These are phyloP conservation scores for Poecilia latipinna DNA, from an alignment of 2,113 vertebrate genomes.

Conservation along the genomic window DNA sequence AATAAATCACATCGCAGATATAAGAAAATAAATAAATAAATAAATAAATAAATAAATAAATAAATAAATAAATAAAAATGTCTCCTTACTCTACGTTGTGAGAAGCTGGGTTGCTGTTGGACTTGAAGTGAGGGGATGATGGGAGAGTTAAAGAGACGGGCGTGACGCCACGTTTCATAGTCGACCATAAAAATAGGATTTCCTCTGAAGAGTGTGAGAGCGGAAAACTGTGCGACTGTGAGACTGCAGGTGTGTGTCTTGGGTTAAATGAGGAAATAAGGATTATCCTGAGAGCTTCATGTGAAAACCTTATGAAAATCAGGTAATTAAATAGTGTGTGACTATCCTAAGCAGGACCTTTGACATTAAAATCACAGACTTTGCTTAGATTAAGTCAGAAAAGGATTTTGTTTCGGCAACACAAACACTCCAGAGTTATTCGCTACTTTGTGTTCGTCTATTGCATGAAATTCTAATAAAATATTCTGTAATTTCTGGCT, in stretches of 20 bases:
- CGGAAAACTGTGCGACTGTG: slow-evolving; percentile 8
- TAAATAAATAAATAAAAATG: neutral
- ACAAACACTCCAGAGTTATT: neutral
- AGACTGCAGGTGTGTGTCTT: neutral
- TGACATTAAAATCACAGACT: neutral
- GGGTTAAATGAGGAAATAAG: slow-evolving; percentile 31
- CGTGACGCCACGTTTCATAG: slow-evolving; percentile 17
- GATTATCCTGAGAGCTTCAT: slow-evolving; percentile 47
- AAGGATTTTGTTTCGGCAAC: neutral
- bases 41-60: neutral
- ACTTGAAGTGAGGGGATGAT: slow-evolving; percentile 20
- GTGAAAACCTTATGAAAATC: slow-evolving; percentile 56
- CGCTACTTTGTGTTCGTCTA: neutral
- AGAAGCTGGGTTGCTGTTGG: slow-evolving; percentile 30
- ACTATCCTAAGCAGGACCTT: neutral
- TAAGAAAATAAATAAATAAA: neutral
- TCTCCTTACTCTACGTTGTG: slow-evolving; percentile 21
- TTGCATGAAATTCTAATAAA: neutral
- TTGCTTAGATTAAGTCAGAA: no score
- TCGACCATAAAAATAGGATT: slow-evolving; percentile 43
- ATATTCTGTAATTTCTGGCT: neutral
- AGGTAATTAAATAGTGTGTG: slow-evolving; percentile 11
- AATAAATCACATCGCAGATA: slow-evolving; percentile 31
- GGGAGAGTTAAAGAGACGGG: slow-evolving; percentile 52
- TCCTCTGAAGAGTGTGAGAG: slow-evolving; percentile 39